These are phyloP conservation scores for Leptopilina myrica DNA, from an alignment of 2,888 invertebrate species.

Conservation along the genomic window DNA sequence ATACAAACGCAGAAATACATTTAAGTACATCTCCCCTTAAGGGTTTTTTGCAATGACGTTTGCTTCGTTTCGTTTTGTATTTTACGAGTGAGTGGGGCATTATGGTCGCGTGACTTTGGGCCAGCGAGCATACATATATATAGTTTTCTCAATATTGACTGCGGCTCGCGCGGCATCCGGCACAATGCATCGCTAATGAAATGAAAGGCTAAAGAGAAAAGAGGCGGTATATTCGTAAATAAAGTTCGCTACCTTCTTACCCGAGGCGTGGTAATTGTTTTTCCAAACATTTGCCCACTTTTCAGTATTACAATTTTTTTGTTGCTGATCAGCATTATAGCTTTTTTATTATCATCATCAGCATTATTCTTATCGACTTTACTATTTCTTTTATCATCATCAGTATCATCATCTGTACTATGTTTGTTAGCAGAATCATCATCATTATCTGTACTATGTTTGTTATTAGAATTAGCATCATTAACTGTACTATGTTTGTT, in stretches of 20 bases:
- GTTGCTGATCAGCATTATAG: too few species aligned
- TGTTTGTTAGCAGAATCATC: too few species aligned
- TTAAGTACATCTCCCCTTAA: slow-evolving; percentile 16
- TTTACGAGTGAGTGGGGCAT: slow-evolving; percentile 57
- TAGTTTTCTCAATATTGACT: not conserved
- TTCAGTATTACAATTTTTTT: slow-evolving; percentile 48
- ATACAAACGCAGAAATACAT: not conserved
- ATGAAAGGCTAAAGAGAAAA: slow-evolving; percentile 55
- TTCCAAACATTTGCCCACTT: slow-evolving; percentile 53
- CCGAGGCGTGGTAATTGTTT: slow-evolving; percentile 64
- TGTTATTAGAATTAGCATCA: too few species aligned
- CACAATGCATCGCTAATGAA: slow-evolving; percentile 68
- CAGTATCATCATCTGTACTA: not conserved
- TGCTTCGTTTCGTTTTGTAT: slow-evolving; percentile 49
- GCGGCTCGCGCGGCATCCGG: slow-evolving; percentile 58
- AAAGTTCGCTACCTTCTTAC: slow-evolving; percentile 67
- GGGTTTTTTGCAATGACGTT: slow-evolving; percentile 23
- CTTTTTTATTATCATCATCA: too few species aligned
- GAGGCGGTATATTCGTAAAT: slow-evolving; percentile 69
- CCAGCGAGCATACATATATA: slow-evolving; percentile 41
- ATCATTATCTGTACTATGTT: too few species aligned
- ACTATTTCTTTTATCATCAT: not conserved
- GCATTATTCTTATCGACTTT: not conserved
- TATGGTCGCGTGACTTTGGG: slow-evolving; percentile 67
- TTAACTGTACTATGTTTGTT: too few species aligned